A percentile compares a stretch with the other conserved stretches of the same genome.
Conservation (phyloP, 2,888 invertebrate species). For the Itoplectis maculator region DNA sequence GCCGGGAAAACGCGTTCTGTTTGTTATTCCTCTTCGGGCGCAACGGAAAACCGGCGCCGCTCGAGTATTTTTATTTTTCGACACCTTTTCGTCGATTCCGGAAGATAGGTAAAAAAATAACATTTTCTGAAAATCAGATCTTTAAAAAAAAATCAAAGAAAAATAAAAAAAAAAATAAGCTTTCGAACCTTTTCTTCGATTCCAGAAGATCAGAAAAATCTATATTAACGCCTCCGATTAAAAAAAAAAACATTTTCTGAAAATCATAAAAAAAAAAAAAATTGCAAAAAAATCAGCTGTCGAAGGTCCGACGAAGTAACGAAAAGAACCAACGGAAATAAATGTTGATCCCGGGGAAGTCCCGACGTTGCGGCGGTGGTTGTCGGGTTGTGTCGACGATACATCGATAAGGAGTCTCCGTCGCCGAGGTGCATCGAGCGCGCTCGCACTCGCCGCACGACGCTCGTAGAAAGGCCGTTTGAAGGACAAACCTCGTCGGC, state of each 20-base stretch:
- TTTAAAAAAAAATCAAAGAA: too few relatives aligned
- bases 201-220: too few relatives aligned
- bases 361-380: too few relatives aligned
- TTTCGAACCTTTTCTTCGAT: neutral
- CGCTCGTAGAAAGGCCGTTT: slow-evolving; percentile 81
- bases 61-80: too few relatives aligned
- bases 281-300: too few relatives aligned
- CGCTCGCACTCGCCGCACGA: slow-evolving; percentile 60
- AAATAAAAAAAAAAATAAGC: too few relatives aligned
- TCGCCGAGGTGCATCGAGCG: slow-evolving; percentile 35
- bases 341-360: neutral
- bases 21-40: neutral
- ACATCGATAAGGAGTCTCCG: slow-evolving; percentile 15
- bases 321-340: neutral
- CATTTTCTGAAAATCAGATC: too few relatives aligned
- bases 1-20: neutral
- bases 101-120: too few relatives aligned
- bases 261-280: too few relatives aligned
- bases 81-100: too few relatives aligned
- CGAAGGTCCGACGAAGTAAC: neutral
- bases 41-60: neutral
- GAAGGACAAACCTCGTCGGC: slow-evolving; percentile 81
- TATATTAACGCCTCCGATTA: too few relatives aligned
- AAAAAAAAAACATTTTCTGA: too few relatives aligned
- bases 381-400: slow-evolving; percentile 14